Evolutionary conservation across 2,797 vertebrate species (phyloP).

Genomic region (Novumbra hubbsi): DNA sequence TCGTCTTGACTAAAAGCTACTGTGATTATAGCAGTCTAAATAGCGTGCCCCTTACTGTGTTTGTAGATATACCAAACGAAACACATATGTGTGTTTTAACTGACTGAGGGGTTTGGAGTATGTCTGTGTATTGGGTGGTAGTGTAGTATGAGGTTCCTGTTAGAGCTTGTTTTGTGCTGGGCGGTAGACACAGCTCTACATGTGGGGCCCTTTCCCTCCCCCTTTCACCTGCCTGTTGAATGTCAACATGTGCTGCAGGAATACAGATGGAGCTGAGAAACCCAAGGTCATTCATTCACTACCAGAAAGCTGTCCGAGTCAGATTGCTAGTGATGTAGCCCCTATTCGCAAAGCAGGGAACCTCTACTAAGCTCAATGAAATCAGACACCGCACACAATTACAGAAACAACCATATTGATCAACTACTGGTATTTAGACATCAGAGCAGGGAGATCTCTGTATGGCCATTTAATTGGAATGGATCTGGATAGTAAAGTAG

Average conservation of each 20-base stretch:
- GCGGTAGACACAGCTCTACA: conserved; percentile 44
- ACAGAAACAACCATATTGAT: conserved; percentile 23
- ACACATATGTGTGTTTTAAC: conserved; percentile 24
- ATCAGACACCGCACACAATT: conserved; percentile 23
- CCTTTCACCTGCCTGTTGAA: conserved; percentile 68
- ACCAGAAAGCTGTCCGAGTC: conserved; percentile 34
- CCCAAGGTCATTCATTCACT: conserved; percentile 66
- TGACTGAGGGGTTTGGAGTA: conserved; percentile 8
- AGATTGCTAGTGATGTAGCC: conserved; percentile 37
- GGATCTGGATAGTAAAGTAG: conserved; percentile 16
- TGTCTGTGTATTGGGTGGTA: conserved; percentile 36
- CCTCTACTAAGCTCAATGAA: conserved; percentile 15
- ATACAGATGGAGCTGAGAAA: conserved; percentile 54
- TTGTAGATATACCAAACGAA: conserved; percentile 21
- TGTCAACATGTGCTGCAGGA: conserved; percentile 73
- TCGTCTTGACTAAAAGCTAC: conserved; percentile 9
- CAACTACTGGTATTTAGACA: conserved; percentile 9
- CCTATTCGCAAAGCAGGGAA: conserved; percentile 22
- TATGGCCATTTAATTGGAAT: conserved; percentile 14
- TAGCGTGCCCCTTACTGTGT: conserved; percentile 27
- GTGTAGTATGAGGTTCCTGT: conserved; percentile 66
- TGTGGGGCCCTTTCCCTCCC: conserved; percentile 65
- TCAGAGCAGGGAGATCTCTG: conserved; percentile 23
- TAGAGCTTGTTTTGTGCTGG: conserved; percentile 64
- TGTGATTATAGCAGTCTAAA: conserved; percentile 29